Evolutionary conservation across 2,888 invertebrate genomes (phyloP).

Genomic region (Bombylius discolor): DNA sequence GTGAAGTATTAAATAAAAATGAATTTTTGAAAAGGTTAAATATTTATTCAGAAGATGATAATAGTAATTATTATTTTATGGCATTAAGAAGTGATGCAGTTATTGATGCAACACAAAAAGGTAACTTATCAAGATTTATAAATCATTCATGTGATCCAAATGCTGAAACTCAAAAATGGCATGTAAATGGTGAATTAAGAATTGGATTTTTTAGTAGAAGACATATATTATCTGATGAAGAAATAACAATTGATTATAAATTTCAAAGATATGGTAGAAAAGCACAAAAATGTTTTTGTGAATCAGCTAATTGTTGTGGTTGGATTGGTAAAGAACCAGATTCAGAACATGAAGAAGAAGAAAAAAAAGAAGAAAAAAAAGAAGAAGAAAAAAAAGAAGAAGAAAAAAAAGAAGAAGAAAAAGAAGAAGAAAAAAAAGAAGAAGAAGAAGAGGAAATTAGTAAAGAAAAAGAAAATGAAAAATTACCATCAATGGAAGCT

Average conservation of each 20-base stretch:
- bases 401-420: conserved; percentile 19
- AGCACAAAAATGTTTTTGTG: conserved; percentile 93
- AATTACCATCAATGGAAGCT: too few species aligned
- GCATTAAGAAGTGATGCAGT: conserved; percentile 82
- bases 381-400: conserved; percentile 22
- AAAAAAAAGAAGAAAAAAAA: conserved; percentile 16
- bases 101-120: conserved; percentile 93
- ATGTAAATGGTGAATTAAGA: conserved; percentile 80
- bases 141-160: conserved; percentile 99
- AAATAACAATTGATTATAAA: conserved; percentile 97
- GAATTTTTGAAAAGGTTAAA: conserved; percentile 81
- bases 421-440: conserved; percentile 17
- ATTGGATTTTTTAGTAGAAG: conserved; percentile 93
- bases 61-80: conserved; percentile 96
- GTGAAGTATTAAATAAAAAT: conserved; percentile 85
- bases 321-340: conserved; percentile 89
- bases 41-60: conserved; percentile 79
- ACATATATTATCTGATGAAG: conserved; percentile 73
- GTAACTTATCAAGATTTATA: conserved; percentile 93
- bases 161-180: conserved; percentile 97
- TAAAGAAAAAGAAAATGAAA: background rate
- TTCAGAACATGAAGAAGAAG: conserved; percentile 45
- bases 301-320: conserved; percentile 77
- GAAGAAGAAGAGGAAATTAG: background rate
- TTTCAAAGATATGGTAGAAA: conserved; percentile 94